Evolutionary conservation across 2,113 vertebrate species (phyloP), one percentile per base, ranked within the genome.

Genomic region (Hymenochirus boettgeri): DNA sequence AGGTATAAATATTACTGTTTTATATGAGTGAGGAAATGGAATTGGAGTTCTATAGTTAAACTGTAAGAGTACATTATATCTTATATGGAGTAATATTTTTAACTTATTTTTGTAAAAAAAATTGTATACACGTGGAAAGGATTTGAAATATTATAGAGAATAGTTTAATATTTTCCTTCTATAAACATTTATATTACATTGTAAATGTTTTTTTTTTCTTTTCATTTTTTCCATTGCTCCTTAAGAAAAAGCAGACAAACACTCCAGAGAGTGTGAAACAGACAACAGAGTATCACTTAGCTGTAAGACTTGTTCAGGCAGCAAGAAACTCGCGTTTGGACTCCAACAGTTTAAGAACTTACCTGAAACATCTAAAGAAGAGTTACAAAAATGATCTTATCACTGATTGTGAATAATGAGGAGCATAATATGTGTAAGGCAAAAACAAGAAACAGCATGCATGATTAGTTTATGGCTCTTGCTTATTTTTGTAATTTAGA

Each of bases 271-370:
- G 83, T 54, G 70, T 82, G 72, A 80, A 76, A 60, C 78, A 91
- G 71, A 91, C 82, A 78, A 91, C 89, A 18, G 76, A 84, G 3
- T 91, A 94, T 77, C 90, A 80, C 58, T 82, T 97, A 66, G 90
- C 91, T 57, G 91, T 82, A 31, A 87, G 90, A 58, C 83, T 99
- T 66, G 65, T 93, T 72, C 95, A 97, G 76, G 77, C 90, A 4
- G 93, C 93, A 70, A 89, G 92, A 62, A 96, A 96, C 79, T 97
- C 95, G 48, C 85, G 76, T 18, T n/a, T 99, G 80, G 91, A 97
- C 75, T 74, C 87, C 0, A 89, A 88, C 26, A 90, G 86, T 69
- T 83, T 97, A 52, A 86, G 89, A 7, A 85, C 87, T 18, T 96
- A 92, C 76, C 80, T 97, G 76, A 93, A 83, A 74, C 88, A 90